Conservation (phyloP, 2,797 vertebrate species). For the Bradypodion ventrale region DNA sequence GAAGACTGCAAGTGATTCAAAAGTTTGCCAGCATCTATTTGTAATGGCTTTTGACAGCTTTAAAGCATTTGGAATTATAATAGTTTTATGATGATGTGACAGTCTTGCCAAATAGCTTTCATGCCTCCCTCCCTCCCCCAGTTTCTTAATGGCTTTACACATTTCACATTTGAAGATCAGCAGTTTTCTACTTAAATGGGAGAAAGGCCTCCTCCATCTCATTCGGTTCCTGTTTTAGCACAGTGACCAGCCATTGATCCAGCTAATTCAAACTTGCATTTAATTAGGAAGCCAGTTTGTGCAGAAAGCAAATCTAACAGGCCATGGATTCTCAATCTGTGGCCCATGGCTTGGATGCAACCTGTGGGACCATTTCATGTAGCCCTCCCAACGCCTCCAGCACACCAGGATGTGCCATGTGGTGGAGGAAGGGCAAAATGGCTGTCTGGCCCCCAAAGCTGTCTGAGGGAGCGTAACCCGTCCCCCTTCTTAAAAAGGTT, state of each 20-base stretch:
- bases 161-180: conserved; percentile 7
- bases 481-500: too few relatives aligned
- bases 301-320: neutral
- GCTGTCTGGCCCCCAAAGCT: too few relatives aligned
- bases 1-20: conserved; percentile 51
- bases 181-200: neutral
- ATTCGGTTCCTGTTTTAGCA: neutral
- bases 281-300: neutral
- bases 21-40: conserved; percentile 37
- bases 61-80: conserved; percentile 23
- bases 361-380: too few relatives aligned
- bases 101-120: neutral
- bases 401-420: too few relatives aligned
- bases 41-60: conserved; percentile 16
- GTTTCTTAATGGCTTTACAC: conserved; percentile 12
- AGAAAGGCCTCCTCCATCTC: neutral
- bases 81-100: neutral
- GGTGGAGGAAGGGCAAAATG: too few relatives aligned
- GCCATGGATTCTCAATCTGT: too few relatives aligned
- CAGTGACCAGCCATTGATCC: accelerated
- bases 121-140: neutral
- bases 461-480: too few relatives aligned
- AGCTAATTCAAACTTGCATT: accelerated
- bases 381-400: too few relatives aligned
- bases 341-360: too few relatives aligned